These are phyloP conservation scores for Aspidoscelis tigris DNA, from an alignment of 2,113 vertebrate genomes.

Conservation along the genomic window DNA sequence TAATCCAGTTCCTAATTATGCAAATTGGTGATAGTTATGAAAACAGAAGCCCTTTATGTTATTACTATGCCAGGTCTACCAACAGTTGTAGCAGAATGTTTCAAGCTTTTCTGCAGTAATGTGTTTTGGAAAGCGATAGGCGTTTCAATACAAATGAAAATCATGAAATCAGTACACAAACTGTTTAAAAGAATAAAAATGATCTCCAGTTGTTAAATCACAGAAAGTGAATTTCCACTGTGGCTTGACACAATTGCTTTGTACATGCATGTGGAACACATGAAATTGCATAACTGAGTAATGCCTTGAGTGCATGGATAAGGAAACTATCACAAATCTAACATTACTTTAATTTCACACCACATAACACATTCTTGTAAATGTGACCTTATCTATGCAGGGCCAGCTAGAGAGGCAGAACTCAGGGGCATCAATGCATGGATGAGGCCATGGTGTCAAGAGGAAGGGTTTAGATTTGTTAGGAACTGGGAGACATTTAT, in stretches of 20 bases:
- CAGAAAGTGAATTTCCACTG: background rate
- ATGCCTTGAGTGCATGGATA: background rate
- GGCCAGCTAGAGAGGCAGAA: too few relatives aligned
- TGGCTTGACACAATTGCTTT: too few relatives aligned
- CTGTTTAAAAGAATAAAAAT: background rate
- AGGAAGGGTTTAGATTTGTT: too few relatives aligned
- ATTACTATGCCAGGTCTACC: background rate
- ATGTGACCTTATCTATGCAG: too few relatives aligned
- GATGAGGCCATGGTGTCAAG: too few relatives aligned
- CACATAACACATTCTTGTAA: background rate
- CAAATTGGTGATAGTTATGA: background rate
- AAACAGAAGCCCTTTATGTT: background rate
- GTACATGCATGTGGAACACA: background rate
- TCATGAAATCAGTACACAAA: background rate
- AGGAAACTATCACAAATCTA: background rate
- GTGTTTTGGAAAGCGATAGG: background rate
- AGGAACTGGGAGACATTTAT: too few relatives aligned
- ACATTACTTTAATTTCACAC: background rate
- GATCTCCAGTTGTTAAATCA: background rate
- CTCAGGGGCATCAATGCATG: too few relatives aligned
- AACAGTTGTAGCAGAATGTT: background rate
- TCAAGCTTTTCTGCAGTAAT: background rate
- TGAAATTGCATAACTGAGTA: background rate
- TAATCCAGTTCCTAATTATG: background rate
- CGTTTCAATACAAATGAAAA: background rate